Evolutionary conservation across 2,797 vertebrate genomes (phyloP).

Genomic region (Eutrigla gurnardus): DNA sequence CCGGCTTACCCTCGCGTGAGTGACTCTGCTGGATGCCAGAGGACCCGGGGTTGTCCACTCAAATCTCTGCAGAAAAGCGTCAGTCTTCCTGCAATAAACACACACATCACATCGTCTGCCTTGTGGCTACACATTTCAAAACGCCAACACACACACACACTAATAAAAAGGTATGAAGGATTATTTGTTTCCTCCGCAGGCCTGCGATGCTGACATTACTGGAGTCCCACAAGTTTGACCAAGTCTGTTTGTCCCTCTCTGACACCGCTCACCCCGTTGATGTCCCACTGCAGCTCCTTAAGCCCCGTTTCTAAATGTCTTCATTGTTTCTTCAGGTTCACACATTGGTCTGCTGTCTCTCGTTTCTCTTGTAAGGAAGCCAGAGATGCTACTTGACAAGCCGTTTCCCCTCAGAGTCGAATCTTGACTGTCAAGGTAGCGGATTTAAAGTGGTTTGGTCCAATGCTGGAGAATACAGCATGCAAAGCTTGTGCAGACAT

Average conservation of each 20-base stretch:
- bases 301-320: slow-evolving; percentile 33
- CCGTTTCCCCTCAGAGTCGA: slow-evolving; percentile 26
- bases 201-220: slow-evolving; percentile 24
- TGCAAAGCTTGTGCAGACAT: slow-evolving; percentile 13
- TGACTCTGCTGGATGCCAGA: slow-evolving; percentile 50
- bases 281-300: slow-evolving; percentile 8
- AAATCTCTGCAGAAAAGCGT: slow-evolving; percentile 68
- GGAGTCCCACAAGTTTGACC: slow-evolving; percentile 38
- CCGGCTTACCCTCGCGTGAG: slow-evolving; percentile 69
- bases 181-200: slow-evolving; percentile 38
- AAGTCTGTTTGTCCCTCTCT: slow-evolving; percentile 70
- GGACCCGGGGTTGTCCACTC: slow-evolving; percentile 45
- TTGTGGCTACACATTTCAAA: background rate
- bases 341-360: slow-evolving; percentile 50
- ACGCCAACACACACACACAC: slow-evolving; percentile 1
- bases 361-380: slow-evolving; percentile 53
- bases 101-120: slow-evolving; percentile 1
- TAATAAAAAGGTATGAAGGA: slow-evolving; percentile 9
- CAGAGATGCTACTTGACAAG: slow-evolving; percentile 57
- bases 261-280: slow-evolving; percentile 20
- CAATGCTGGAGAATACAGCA: slow-evolving; percentile 4
- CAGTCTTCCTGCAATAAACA: slow-evolving; percentile 61
- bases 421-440: slow-evolving; percentile 13
- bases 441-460: slow-evolving; percentile 36
- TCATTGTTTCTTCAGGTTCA: slow-evolving; percentile 60